Percentiles rank a stretch among this genome's conserved stretches.
Evolutionary conservation across 2,888 invertebrate genomes (phyloP).

Genomic region (Saturnia pavonia): DNA sequence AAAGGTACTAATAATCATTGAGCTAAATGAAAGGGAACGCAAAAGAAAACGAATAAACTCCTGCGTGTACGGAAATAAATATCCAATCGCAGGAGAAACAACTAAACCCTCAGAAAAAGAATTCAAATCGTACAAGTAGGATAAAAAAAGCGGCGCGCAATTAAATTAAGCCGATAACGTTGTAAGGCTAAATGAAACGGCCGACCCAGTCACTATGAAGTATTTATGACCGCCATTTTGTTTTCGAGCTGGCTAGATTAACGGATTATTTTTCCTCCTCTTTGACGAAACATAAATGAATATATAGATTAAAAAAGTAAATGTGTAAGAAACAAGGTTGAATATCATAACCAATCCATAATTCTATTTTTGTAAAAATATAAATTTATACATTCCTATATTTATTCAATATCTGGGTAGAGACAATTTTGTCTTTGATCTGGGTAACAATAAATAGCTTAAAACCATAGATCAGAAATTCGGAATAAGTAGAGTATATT

Average conservation of each 20-base stretch:
- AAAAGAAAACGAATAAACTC: slow-evolving; percentile 8
- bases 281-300: background rate
- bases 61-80: slow-evolving; percentile 20
- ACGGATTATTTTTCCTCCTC: background rate
- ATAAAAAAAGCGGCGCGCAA: slow-evolving; percentile 23
- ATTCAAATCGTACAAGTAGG: slow-evolving; percentile 17
- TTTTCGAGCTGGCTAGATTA: background rate
- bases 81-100: slow-evolving; percentile 22
- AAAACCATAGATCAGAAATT: no score
- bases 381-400: no score
- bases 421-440: no score
- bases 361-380: no score
- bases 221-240: background rate
- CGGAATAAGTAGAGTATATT: no score
- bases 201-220: background rate
- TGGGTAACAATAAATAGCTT: no score
- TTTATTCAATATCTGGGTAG: no score
- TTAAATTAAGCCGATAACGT: slow-evolving; percentile 32
- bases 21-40: background rate
- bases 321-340: no score
- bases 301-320: no score
- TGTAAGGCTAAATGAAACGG: slow-evolving; percentile 13
- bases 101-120: slow-evolving; percentile 15
- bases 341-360: no score
- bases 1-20: background rate